Base-by-base conservation (phyloP, 2,113 vertebrate species). In the Rhadina sibilatrix region DNA sequence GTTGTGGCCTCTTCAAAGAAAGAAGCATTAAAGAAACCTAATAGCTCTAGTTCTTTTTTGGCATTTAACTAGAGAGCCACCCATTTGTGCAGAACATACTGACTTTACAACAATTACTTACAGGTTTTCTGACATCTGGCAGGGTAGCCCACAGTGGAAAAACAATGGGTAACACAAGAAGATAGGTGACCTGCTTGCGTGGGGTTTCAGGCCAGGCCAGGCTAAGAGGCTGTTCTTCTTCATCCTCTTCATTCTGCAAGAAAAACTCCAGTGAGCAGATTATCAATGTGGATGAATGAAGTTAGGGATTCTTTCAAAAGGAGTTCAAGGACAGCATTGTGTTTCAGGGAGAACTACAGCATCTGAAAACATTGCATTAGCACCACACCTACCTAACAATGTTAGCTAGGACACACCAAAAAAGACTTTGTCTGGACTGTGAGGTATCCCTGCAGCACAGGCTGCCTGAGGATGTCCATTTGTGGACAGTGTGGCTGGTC, bases 41-140 rank as follows among this genome's bases (percentile, higher is more conserved):
- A 40, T 35, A 79, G 23, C 5, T 75, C 23, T 50, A 53, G 54
- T 20, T 33, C 2, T 20, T 71, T 53, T 35, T 49, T 37, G 6
- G 12, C 28, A 49, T 57, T 91, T 61, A 89, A 21, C n/a, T 65
- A 38, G 17, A 64, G 21, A 85, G 27, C 21, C 25, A 70, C 7
- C 1, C 14, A 57, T 46, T 40, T 66, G 19, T 33, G 31, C 12
- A 78, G 61, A 77, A 77, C 27, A 70, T 3, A 18, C 9, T 0
- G 5, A 75, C 44, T 66, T 83, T 83, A 42, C 3, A 84, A 69
- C 70, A 76, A 74, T 3, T 94, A 98, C 98, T 98, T 80, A 99
- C 99, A 87, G 99, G 98, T 96, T 99, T 99, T 91, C 99, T 98
- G 96, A 99, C 99, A 1, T 99, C 99, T 0, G 99, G 99, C 59